Conservation (phyloP, 1,140 invertebrate species). For the Artemia franciscana region DNA sequence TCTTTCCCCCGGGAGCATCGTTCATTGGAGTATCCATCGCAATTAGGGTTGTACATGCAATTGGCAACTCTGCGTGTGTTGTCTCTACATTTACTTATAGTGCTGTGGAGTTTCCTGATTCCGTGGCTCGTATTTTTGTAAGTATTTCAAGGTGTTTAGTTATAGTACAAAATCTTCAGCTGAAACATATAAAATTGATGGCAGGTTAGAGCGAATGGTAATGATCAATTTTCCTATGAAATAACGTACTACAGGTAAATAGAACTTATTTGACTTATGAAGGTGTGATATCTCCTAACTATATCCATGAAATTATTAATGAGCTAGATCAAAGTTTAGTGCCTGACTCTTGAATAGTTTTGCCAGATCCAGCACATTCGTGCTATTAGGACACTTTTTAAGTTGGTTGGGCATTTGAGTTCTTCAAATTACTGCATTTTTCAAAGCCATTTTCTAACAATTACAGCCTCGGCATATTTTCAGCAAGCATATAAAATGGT, state of each 20-base stretch:
- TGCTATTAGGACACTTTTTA: no score
- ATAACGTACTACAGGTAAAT: not conserved
- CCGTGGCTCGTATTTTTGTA: constrained; percentile 17
- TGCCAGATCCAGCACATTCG: no score
- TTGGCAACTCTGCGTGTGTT: constrained; percentile 15
- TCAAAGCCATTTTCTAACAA: no score
- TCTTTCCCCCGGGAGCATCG: constrained; percentile 12
- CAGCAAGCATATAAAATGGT: no score
- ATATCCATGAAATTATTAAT: no score
- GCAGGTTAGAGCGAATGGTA: not conserved
- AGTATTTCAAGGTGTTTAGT: constrained; percentile 6
- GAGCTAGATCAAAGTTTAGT: no score
- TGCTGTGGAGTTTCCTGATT: constrained; percentile 15
- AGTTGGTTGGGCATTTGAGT: no score
- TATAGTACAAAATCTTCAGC: not conserved
- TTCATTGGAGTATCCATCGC: constrained; percentile 15
- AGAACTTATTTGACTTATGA: no score
- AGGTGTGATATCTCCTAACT: no score
- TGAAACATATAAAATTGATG: not conserved
- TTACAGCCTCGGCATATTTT: no score
- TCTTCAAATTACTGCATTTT: no score
- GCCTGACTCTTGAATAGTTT: no score
- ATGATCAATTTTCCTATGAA: not conserved
- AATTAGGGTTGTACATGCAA: constrained; percentile 15
- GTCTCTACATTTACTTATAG: constrained; percentile 16